Evolutionary conservation across 2,888 invertebrate species (phyloP), one percentile per base, ranked within the genome.

Genomic region (Andrena praecox): DNA sequence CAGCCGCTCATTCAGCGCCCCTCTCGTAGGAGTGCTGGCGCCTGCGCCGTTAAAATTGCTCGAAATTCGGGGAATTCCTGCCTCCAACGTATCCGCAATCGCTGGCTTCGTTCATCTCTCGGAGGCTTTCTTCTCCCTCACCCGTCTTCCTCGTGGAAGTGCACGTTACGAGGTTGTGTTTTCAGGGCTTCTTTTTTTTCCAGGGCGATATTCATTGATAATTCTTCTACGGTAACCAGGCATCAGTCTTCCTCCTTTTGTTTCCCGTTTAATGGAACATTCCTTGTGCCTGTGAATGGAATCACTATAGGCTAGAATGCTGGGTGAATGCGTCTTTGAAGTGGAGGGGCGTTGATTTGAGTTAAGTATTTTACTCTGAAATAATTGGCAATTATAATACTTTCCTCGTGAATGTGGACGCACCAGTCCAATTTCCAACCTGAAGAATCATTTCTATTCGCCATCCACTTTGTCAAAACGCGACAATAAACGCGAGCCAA

Each of bases 11-110:
- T 93, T 93, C 93, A 91, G 90, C 88, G 90, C 86, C 72, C 70
- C 77, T 85, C 84, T 73, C 78, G 78, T 82, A 86, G 91, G 90
- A 90, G 90, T 89, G 88, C 90, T 91, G 93, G 93, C 92, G 93
- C 93, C 93, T 93, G 91, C 87, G 91, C 92, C 91, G 93, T 93
- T 93, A 93, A 93, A 94, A 93, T 93, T 93, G 91, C 90, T 89
- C 89, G 89, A 92, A 93, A 92, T 93, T 93, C 93, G 87, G 82
- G 87, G 94, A 94, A 93, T 93, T 90, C 88, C 89, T 88, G 86
- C 89, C 90, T 90, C 84, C 83, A 80, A 85, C 82, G 79, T 77
- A 70, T 78, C 72, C 77, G 81, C 67, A 59, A 79, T 84, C 87
- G 85, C 86, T 50, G 60, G 50, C 59, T 81, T 72, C 75, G 68